These are phyloP conservation scores for Gallinago media DNA, from an alignment of 2,113 vertebrate species.

Conservation along the genomic window DNA sequence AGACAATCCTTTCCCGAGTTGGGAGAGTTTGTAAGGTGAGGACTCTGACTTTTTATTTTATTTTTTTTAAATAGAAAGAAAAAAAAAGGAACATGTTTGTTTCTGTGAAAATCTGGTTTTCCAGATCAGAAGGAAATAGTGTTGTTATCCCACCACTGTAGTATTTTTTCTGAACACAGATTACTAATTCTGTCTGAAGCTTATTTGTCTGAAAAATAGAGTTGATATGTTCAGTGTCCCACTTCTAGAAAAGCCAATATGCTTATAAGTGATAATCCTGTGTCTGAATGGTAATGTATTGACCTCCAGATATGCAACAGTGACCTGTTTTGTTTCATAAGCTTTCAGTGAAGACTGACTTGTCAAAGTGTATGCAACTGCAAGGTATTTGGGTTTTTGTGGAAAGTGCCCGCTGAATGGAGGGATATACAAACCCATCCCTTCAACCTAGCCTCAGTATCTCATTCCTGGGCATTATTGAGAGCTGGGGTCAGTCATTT, in stretches of 20 bases:
- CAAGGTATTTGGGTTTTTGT: not conserved
- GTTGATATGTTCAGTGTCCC: not conserved
- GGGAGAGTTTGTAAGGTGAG: conserved; percentile 96
- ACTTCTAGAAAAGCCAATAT: not conserved
- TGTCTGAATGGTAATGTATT: not conserved
- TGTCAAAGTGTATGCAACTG: not conserved
- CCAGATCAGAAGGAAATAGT: not conserved
- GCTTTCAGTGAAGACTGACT: not conserved
- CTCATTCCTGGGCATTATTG: not conserved
- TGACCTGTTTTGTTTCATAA: not conserved
- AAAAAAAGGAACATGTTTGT: not conserved
- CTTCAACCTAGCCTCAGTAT: not conserved
- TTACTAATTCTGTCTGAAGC: not conserved
- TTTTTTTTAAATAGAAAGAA: not conserved
- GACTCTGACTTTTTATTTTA: not conserved
- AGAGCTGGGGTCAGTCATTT: not conserved
- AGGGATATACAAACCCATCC: not conserved
- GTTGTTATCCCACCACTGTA: not conserved
- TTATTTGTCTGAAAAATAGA: not conserved
- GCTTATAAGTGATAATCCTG: not conserved
- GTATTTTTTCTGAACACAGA: not conserved
- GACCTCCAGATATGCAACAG: not conserved
- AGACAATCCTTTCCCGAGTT: conserved; percentile 91
- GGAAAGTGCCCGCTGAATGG: not conserved
- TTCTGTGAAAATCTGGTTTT: not conserved